Conservation (phyloP, 2,113 vertebrate species). For the Gopherus evgoodei region DNA sequence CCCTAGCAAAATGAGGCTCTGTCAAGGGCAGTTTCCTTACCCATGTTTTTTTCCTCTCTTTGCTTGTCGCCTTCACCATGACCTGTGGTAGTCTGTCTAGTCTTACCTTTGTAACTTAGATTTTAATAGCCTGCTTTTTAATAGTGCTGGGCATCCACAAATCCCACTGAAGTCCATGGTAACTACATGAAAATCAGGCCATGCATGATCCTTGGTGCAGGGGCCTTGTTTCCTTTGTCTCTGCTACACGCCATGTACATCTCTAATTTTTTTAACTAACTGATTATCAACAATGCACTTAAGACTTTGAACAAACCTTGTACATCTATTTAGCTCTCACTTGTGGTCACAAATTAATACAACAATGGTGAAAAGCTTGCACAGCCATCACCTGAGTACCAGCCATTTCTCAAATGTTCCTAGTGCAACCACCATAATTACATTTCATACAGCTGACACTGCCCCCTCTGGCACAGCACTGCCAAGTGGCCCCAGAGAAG, state of each 20-base stretch:
- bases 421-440: rapidly evolving
- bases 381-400: no score
- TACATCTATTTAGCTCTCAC: rapidly evolving
- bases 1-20: constrained; percentile 51
- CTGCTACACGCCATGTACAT: neutral
- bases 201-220: neutral
- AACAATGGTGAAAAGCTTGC: neutral
- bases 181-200: neutral
- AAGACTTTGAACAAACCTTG: neutral
- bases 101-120: constrained; percentile 7
- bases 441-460: neutral
- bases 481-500: neutral
- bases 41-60: constrained; percentile 19
- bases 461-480: neutral
- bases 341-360: neutral
- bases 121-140: constrained; percentile 2
- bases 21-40: constrained; percentile 49
- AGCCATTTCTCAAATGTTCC: neutral
- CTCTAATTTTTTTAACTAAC: neutral
- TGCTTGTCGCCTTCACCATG: neutral
- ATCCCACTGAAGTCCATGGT: rapidly evolving
- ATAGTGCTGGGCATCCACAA: neutral
- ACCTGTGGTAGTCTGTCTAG: neutral
- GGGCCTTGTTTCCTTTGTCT: rapidly evolving
- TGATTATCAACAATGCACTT: neutral